A percentile compares a stretch with the other conserved stretches of the same genome.
Conservation (phyloP, 2,888 invertebrate genomes). For the Stegophylla sp. region DNA sequence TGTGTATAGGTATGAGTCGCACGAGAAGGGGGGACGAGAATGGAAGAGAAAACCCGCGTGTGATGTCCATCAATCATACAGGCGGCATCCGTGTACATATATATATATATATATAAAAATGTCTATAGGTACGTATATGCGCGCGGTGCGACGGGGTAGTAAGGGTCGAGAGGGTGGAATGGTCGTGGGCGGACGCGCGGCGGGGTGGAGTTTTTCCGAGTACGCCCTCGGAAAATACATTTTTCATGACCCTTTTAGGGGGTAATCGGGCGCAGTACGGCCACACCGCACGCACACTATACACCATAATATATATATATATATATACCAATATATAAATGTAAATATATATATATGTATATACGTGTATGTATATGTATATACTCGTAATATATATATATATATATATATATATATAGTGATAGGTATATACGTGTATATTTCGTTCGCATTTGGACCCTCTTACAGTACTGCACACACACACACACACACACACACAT, state of each 20-base stretch:
- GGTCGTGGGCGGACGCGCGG: slow-evolving; percentile 26
- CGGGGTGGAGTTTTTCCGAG: slow-evolving; percentile 57
- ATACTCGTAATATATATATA: background rate
- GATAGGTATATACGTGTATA: background rate
- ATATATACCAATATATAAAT: no score
- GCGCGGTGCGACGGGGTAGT: background rate
- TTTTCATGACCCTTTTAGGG: slow-evolving; percentile 58
- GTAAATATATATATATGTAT: background rate
- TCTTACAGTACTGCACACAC: background rate
- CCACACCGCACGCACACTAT: slow-evolving; percentile 9
- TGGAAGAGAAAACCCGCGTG: background rate
- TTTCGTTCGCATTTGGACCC: slow-evolving; percentile 9
- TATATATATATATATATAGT: no score
- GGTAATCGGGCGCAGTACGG: slow-evolving; percentile 56
- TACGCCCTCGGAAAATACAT: slow-evolving; percentile 59
- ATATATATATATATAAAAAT: background rate
- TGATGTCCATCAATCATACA: slow-evolving; percentile 12
- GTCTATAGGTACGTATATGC: no score
- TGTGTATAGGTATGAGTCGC: background rate
- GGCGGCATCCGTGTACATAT: background rate
- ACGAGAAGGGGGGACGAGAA: background rate
- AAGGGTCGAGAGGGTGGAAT: background rate
- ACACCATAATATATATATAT: background rate
- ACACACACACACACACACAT: background rate
- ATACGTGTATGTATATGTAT: background rate